Conservation (phyloP, 37 sponge, comb jelly and placozoan genomes). For the Cliona cf. orientalis region DNA sequence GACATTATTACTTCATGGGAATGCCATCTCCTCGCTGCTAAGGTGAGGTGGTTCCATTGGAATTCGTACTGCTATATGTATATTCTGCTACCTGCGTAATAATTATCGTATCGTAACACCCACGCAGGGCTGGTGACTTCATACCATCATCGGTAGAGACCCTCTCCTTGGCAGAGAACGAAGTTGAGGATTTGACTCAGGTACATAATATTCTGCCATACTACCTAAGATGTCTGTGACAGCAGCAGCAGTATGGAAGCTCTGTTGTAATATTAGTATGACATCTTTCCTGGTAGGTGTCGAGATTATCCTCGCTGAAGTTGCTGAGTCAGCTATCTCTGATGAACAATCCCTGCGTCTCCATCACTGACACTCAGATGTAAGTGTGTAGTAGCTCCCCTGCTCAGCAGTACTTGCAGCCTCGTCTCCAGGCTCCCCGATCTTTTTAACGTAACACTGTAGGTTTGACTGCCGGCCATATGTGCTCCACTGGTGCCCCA, state of each 20-base stretch:
- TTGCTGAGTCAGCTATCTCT: constrained; percentile 49
- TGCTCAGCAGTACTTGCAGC: not conserved
- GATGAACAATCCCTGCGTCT: constrained; percentile 59
- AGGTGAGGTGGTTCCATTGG: not conserved
- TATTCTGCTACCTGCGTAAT: not conserved
- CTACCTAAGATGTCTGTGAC: not conserved
- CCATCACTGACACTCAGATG: constrained; percentile 31
- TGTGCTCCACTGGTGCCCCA: constrained; percentile 57
- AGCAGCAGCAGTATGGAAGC: not conserved
- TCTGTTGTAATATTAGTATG: not conserved
- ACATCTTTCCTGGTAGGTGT: not conserved
- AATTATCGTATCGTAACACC: not conserved
- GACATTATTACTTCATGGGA: constrained; percentile 71
- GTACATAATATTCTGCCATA: not conserved
- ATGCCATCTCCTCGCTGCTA: constrained; percentile 44
- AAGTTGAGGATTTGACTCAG: constrained; percentile 56
- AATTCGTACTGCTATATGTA: not conserved
- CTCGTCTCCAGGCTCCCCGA: not conserved
- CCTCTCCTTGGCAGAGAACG: constrained; percentile 73
- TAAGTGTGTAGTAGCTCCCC: not conserved
- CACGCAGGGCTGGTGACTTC: not conserved
- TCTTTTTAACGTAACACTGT: not conserved
- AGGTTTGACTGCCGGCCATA: constrained; percentile 51
- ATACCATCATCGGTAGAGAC: constrained; percentile 37
- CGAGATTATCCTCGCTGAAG: constrained; percentile 8